Percentiles rank a stretch among this genome's conserved stretches.
phyloP scores from a whole-genome alignment of 2,113 vertebrate species.

The Circaetus gallicus region DNA sequence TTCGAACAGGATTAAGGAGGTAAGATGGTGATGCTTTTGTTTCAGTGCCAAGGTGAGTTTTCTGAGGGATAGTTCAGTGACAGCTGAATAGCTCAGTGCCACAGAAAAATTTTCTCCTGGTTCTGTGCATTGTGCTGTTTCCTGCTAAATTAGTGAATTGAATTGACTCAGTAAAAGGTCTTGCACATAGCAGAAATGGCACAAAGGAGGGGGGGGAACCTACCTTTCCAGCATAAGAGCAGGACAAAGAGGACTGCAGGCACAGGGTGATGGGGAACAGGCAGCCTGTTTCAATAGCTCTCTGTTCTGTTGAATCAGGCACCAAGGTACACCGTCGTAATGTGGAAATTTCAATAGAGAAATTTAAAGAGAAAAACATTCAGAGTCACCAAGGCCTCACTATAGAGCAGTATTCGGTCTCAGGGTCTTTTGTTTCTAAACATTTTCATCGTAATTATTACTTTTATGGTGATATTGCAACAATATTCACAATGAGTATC shows the following conservation, averaged over 20 bases:
- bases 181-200: background rate
- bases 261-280: background rate
- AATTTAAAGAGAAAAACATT: background rate
- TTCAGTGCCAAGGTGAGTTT: background rate
- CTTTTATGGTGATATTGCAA: background rate
- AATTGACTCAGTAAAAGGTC: background rate
- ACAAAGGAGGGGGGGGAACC: background rate
- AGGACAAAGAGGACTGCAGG: background rate
- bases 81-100: background rate
- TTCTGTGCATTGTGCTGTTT: background rate
- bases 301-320: background rate
- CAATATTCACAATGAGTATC: background rate
- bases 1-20: background rate
- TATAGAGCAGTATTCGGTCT: background rate
- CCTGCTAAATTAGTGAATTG: background rate
- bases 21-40: background rate
- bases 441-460: background rate
- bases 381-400: background rate
- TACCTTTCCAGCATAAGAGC: background rate
- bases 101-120: fast-evolving
- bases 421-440: background rate
- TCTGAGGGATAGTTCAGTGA: background rate
- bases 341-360: background rate
- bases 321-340: background rate
- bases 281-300: background rate